Percentiles rank a stretch among this genome's conserved stretches.
These are phyloP conservation scores for Boulengeromyrus knoepffleri DNA, from an alignment of 2,113 vertebrate species.

Conservation along the genomic window DNA sequence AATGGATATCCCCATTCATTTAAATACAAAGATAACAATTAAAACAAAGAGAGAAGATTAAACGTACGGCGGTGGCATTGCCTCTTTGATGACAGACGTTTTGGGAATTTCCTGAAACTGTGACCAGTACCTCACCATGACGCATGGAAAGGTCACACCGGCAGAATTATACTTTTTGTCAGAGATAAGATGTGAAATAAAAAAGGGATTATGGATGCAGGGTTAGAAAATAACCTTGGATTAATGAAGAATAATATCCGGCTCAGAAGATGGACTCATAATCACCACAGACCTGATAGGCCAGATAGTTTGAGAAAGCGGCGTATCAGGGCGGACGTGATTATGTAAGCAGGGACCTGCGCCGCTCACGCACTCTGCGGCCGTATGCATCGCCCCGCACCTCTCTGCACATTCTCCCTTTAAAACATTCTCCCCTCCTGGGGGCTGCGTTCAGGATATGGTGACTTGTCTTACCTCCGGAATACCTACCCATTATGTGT, in stretches of 20 bases:
- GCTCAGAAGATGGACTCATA: conserved; percentile 18
- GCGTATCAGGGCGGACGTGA: not conserved
- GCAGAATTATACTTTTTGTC: conserved; percentile 4
- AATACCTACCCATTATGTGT: conserved; percentile 19
- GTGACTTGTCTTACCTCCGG: conserved; percentile 26
- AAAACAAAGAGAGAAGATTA: not conserved
- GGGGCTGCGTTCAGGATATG: conserved; percentile 1
- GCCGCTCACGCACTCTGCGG: not conserved
- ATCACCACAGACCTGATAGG: conserved; percentile 17
- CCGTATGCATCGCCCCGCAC: not conserved
- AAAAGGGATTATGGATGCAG: conserved; percentile 21
- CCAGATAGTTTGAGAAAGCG: conserved; percentile 11
- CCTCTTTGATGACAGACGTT: not conserved
- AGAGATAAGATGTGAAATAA: conserved; percentile 23
- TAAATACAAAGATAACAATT: conserved; percentile 5
- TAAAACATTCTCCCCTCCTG: not conserved
- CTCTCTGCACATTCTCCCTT: not conserved
- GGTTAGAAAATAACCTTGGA: conserved; percentile 24
- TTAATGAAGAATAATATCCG: conserved; percentile 29
- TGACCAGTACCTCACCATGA: not conserved
- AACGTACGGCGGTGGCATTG: not conserved
- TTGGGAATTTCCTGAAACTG: not conserved
- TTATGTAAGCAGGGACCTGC: conserved; percentile 14
- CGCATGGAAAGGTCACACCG: conserved; percentile 17
- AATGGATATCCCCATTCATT: conserved; percentile 3